These are phyloP conservation scores for Bradynema listronoti DNA, from an alignment of 1,140 invertebrate species.

Conservation along the genomic window DNA sequence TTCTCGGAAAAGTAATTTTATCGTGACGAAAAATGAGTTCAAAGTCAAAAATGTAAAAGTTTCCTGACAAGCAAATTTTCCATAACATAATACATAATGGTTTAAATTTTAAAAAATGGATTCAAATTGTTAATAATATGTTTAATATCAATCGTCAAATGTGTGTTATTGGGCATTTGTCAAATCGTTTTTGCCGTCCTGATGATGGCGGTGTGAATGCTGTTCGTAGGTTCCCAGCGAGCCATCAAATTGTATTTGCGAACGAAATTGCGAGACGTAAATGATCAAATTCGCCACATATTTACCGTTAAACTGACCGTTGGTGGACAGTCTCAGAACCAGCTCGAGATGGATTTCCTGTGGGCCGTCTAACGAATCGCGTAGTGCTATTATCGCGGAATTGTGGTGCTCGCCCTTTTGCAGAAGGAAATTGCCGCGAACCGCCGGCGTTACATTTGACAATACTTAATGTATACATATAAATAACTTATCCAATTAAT, in stretches of 20 bases:
- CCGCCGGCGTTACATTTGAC: slow-evolving; percentile 40
- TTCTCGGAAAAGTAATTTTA: too few relatives aligned
- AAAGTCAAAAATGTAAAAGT: too few relatives aligned
- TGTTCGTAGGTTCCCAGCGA: too few relatives aligned
- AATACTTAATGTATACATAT: too few relatives aligned
- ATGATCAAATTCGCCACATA: slow-evolving; percentile 55
- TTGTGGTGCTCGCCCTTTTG: slow-evolving; percentile 56
- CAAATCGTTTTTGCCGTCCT: too few relatives aligned
- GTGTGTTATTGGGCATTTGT: slow-evolving; percentile 25
- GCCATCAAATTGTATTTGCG: too few relatives aligned
- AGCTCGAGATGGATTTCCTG: slow-evolving; percentile 50
- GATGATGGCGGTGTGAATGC: too few relatives aligned
- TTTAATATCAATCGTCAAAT: slow-evolving; percentile 16
- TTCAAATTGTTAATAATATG: not conserved
- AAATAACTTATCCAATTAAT: too few relatives aligned
- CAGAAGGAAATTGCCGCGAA: slow-evolving; percentile 51
- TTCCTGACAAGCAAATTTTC: not conserved
- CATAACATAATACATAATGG: not conserved
- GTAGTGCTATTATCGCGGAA: slow-evolving; percentile 52
- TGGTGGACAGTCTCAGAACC: slow-evolving; percentile 38
- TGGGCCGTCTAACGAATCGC: slow-evolving; percentile 55
- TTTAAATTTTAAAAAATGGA: not conserved
- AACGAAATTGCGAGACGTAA: slow-evolving; percentile 45
- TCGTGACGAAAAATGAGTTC: too few relatives aligned
- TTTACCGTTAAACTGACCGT: slow-evolving; percentile 47